These are phyloP conservation scores for Entomyzon cyanotis DNA, from an alignment of 2,113 vertebrate species.

Conservation along the genomic window DNA sequence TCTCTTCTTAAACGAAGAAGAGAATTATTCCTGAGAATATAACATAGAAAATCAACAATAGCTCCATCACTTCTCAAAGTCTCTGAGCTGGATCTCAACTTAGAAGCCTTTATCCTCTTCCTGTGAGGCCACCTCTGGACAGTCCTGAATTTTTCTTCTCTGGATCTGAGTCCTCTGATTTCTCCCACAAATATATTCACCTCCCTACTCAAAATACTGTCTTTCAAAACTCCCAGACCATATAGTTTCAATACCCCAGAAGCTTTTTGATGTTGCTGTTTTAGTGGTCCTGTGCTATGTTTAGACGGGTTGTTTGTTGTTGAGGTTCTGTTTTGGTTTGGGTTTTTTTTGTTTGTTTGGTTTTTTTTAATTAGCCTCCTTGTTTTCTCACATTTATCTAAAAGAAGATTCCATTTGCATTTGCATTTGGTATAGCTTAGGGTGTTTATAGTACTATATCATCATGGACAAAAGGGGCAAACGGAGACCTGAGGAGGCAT, in stretches of 20 bases:
- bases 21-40: neutral
- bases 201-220: neutral
- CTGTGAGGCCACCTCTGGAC: neutral
- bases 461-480: neutral
- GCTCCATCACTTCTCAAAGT: neutral
- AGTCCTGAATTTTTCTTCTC: neutral
- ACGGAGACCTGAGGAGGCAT: neutral
- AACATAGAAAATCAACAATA: neutral
- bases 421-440: neutral
- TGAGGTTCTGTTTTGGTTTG: neutral
- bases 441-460: neutral
- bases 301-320: neutral
- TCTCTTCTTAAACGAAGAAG: neutral
- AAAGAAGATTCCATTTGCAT: neutral
- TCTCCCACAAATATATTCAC: neutral
- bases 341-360: neutral
- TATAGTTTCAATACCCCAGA: neutral
- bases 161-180: neutral
- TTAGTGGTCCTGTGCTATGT: neutral
- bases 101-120: neutral
- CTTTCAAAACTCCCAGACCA: neutral
- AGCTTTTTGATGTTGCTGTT: neutral
- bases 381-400: neutral
- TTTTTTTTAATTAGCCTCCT: neutral
- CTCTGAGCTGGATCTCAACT: neutral